Conservation (phyloP, 2,888 invertebrate species). For the Orthosia incerta region DNA sequence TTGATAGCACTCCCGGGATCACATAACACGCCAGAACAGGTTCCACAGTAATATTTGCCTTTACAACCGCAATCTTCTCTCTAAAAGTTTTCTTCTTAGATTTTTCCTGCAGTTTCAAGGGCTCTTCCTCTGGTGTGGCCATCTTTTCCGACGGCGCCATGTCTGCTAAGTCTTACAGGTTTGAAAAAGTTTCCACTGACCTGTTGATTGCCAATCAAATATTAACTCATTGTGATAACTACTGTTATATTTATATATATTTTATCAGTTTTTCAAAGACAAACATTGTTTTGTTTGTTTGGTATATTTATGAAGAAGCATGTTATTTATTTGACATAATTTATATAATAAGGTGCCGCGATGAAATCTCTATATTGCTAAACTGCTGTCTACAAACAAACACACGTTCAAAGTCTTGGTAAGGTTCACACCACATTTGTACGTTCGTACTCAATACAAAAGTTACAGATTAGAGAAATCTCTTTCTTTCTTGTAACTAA, state of each 20-base stretch:
- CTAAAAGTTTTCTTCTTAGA: slow-evolving; percentile 78
- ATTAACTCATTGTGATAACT: slow-evolving; percentile 64
- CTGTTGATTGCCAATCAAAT: slow-evolving; percentile 67
- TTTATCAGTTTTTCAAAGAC: slow-evolving; percentile 67
- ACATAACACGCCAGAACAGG: slow-evolving; percentile 92
- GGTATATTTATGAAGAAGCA: slow-evolving; percentile 41
- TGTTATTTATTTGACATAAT: slow-evolving; percentile 46
- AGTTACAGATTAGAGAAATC: not conserved
- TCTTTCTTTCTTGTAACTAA: not conserved
- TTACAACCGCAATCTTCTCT: slow-evolving; percentile 86
- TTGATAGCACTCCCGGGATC: slow-evolving; percentile 92
- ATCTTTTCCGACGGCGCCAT: slow-evolving; percentile 67
- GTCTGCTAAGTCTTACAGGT: slow-evolving; percentile 57
- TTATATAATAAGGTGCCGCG: slow-evolving; percentile 11
- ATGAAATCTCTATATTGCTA: slow-evolving; percentile 24
- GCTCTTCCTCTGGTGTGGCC: slow-evolving; percentile 78
- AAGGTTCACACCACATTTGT: not conserved
- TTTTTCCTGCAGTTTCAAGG: slow-evolving; percentile 73
- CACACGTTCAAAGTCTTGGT: slow-evolving; percentile 18
- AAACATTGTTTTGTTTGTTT: slow-evolving; percentile 61
- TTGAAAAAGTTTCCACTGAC: slow-evolving; percentile 33
- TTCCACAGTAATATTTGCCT: slow-evolving; percentile 92
- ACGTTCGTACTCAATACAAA: not conserved
- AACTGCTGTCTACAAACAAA: slow-evolving; percentile 19
- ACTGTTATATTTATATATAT: slow-evolving; percentile 59